These are phyloP conservation scores for Magallana angulata DNA, from an alignment of 1,140 invertebrate genomes.

Conservation along the genomic window DNA sequence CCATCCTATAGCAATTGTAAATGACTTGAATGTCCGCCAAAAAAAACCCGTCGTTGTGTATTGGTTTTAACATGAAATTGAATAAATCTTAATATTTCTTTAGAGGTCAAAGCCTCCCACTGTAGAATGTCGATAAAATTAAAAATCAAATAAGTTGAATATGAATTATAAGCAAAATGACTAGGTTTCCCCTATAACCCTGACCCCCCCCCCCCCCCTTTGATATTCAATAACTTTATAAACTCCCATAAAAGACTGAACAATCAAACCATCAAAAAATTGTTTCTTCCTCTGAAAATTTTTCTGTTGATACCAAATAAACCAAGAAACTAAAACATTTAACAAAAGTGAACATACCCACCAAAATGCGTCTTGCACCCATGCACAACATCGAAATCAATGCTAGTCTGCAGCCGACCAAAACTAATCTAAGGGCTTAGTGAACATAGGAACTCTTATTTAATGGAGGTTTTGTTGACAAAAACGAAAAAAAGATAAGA, in stretches of 20 bases:
- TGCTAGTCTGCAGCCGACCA: not conserved
- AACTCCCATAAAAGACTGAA: too few species aligned
- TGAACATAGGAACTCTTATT: not conserved
- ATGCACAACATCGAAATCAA: not conserved
- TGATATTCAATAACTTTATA: too few species aligned
- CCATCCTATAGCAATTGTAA: not conserved
- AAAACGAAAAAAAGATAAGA: not conserved
- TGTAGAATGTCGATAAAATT: too few species aligned
- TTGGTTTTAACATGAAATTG: not conserved
- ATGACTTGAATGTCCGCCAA: constrained; percentile 15
- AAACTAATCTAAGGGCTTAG: constrained; percentile 20
- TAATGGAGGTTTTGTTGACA: constrained; percentile 14
- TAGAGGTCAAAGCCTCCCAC: not conserved
- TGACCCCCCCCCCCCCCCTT: not conserved
- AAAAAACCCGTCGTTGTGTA: not conserved
- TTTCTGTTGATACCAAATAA: too few species aligned
- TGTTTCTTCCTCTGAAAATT: too few species aligned
- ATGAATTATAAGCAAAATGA: too few species aligned
- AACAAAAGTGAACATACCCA: too few species aligned
- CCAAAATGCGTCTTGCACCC: not conserved
- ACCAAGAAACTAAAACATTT: too few species aligned
- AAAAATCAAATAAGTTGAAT: too few species aligned
- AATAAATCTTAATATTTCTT: not conserved
- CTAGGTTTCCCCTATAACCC: not conserved
- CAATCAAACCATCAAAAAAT: too few species aligned